Base-by-base conservation (phyloP, 1,140 invertebrate species). In the Aphidius ervi region DNA sequence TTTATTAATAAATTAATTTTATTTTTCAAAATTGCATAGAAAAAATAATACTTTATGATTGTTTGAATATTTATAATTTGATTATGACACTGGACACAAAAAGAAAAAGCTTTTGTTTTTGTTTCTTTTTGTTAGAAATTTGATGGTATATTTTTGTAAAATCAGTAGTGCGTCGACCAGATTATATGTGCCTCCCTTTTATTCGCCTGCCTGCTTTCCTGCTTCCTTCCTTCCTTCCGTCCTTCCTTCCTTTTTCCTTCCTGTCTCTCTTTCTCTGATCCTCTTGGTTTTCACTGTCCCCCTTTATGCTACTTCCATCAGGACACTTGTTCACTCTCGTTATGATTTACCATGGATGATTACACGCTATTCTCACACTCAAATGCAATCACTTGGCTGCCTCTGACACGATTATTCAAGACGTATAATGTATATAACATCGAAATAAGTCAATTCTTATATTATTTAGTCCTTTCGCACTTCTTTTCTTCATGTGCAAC, bases 121-220 rank as follows among this genome's bases (percentile, higher is more conserved):
- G 47, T 46, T 46, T 56, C 43, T 46, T 56, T 43, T 16, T 16
- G 6, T 42, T 5, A 47, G n/a, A 46, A 40, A 56, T 40, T 23
- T 9, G 9, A 10, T 31, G 16, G 23, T 31, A 31, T 41, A 16
- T 48, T 20, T 23, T 6, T n/a, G 3, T n/a, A 9, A n/a, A 48
- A 48, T 9, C n/a, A 46, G 45, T 46, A 46, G 9, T 67, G 68
- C 68, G 67, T 72, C 69, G 68, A 73, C 68, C 65, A 75, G 74
- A 75, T 76, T 75, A 76, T 67, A 69, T 65, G 67, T 67, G 66
- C 68, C 68, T 70, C 63, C 66, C 71, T 73, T 66, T 62, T 68
- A 64, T 46, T 55, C 63, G 64, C 60, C 64, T 70, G 67, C 50
- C 60, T 64, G 65, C 56, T 62, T 65, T 61, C 59, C 42, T 65